Percentiles rank a stretch among this genome's conserved stretches.
phyloP scores from a whole-genome alignment of 2,797 vertebrate genomes.

The Sebastes steindachneri region DNA sequence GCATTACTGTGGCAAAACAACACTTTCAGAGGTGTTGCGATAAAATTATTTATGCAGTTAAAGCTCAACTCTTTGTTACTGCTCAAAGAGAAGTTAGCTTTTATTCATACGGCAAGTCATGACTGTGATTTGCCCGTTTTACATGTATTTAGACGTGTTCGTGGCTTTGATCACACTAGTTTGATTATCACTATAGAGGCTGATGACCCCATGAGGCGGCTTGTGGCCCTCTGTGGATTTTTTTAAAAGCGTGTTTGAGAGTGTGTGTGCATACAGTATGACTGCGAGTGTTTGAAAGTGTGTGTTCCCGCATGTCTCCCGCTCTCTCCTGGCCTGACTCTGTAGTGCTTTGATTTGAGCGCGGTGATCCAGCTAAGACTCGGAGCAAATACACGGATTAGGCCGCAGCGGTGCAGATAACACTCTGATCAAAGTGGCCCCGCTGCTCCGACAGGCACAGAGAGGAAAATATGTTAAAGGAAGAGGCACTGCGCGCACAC shows the following conservation, averaged over 20 bases:
- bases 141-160: background rate
- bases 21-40: constrained; percentile 18
- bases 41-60: constrained; percentile 17
- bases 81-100: constrained; percentile 11
- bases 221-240: constrained; percentile 26
- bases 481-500: constrained; percentile 56
- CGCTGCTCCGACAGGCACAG: constrained; percentile 75
- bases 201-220: constrained; percentile 5
- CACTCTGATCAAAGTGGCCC: constrained; percentile 85
- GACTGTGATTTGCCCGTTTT: background rate
- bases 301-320: constrained; percentile 71
- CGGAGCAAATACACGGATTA: constrained; percentile 86
- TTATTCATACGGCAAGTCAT: background rate
- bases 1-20: constrained; percentile 36
- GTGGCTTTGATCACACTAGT: constrained; percentile 13
- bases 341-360: constrained; percentile 84
- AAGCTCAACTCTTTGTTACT: constrained; percentile 12
- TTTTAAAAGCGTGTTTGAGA: constrained; percentile 25
- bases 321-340: constrained; percentile 75
- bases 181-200: background rate
- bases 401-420: constrained; percentile 83
- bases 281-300: constrained; percentile 54
- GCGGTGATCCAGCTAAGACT: constrained; percentile 84
- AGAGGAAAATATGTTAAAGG: constrained; percentile 81
- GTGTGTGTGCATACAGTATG: constrained; percentile 58